These are phyloP conservation scores for Thumatha senex DNA, from an alignment of 2,888 invertebrate genomes.

Conservation along the genomic window DNA sequence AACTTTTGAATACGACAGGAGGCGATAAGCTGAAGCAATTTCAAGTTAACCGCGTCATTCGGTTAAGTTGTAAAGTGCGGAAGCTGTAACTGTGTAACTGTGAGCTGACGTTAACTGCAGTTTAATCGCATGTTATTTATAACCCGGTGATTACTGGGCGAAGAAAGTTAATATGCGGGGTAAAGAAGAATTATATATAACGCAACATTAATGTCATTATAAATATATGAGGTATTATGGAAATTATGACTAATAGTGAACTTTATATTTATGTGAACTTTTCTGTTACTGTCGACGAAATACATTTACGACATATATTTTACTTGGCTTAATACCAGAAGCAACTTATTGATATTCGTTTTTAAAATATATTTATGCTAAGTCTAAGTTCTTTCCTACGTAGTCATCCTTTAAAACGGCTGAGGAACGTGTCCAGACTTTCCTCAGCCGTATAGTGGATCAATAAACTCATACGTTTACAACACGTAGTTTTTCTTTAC, in stretches of 20 bases:
- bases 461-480: too few species aligned
- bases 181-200: constrained; percentile 15
- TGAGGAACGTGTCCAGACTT: too few species aligned
- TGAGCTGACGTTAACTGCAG: constrained; percentile 22
- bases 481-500: too few species aligned
- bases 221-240: constrained; percentile 2
- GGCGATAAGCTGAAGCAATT: neutral
- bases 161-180: constrained; percentile 20
- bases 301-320: too few species aligned
- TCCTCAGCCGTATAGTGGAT: too few species aligned
- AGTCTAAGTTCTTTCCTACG: too few species aligned
- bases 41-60: constrained; percentile 13
- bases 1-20: neutral
- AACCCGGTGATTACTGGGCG: constrained; percentile 20
- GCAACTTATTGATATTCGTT: too few species aligned
- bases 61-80: constrained; percentile 14
- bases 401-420: too few species aligned
- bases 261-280: neutral
- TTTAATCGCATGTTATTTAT: constrained; percentile 34
- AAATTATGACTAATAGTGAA: neutral
- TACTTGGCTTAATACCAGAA: too few species aligned
- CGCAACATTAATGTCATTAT: constrained; percentile 24
- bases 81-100: constrained; percentile 17
- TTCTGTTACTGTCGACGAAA: too few species aligned
- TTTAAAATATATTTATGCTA: too few species aligned